Conservation (phyloP, 2,113 vertebrate species). For the Dermatemys mawii region DNA sequence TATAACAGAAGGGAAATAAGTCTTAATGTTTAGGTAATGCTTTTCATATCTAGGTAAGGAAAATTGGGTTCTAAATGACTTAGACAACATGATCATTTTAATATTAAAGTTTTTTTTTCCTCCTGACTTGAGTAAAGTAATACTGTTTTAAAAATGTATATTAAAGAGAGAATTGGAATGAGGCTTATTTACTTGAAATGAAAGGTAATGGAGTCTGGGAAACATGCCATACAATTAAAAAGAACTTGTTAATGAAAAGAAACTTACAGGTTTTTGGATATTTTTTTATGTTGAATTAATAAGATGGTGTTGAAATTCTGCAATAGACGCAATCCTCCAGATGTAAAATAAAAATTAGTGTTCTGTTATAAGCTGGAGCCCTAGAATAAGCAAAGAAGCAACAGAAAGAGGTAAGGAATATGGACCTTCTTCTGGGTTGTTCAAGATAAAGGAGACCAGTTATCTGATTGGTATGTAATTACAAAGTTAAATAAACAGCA, state of each 20-base stretch:
- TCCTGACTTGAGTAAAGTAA: neutral
- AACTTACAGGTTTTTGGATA: neutral
- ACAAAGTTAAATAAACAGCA: constrained; percentile 70
- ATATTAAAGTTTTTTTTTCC: neutral
- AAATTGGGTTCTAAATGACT: constrained; percentile 7
- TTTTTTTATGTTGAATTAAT: constrained; percentile 23
- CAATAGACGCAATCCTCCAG: constrained; percentile 12
- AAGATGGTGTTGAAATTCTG: constrained; percentile 16
- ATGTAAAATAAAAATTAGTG: constrained; percentile 49
- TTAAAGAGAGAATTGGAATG: neutral
- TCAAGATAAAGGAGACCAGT: constrained; percentile 57
- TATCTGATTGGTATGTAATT: constrained; percentile 73
- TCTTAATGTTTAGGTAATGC: neutral
- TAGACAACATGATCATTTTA: accelerated
- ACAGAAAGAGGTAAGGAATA: constrained; percentile 7
- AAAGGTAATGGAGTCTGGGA: constrained; percentile 12
- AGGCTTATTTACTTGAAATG: constrained; percentile 25
- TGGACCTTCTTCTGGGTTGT: constrained; percentile 21
- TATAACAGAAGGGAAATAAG: neutral
- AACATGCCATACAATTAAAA: constrained; percentile 47
- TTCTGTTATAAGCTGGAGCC: constrained; percentile 10
- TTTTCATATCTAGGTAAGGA: neutral
- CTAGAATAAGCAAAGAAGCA: constrained; percentile 41
- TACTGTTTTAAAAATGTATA: neutral
- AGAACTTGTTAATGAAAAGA: constrained; percentile 41